Conservation (phyloP, 2,113 vertebrate genomes). For the Trochalopteron elliotii region DNA sequence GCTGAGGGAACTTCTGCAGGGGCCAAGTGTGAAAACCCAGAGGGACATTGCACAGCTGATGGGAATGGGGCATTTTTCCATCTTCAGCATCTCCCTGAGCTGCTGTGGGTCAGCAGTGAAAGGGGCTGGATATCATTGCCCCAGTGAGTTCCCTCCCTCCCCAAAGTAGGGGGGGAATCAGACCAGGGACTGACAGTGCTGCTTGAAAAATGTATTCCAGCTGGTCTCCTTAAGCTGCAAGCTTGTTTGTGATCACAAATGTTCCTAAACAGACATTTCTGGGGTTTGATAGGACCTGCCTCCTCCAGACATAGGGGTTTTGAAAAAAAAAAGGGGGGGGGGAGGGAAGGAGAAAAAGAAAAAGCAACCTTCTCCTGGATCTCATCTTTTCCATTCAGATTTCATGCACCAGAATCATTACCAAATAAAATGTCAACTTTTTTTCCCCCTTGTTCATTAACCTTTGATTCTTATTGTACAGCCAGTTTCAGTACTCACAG, state of each 20-base stretch:
- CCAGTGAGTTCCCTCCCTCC: background rate
- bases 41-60: background rate
- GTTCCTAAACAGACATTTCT: background rate
- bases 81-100: accelerated
- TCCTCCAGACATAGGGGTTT: background rate
- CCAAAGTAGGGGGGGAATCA: background rate
- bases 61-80: background rate
- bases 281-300: background rate
- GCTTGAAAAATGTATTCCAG: conserved; percentile 14
- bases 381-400: background rate
- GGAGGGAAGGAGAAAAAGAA: background rate
- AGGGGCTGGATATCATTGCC: background rate
- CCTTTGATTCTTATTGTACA: conserved; percentile 61
- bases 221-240: background rate
- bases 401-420: conserved; percentile 24
- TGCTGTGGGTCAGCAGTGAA: background rate
- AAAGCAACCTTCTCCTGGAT: background rate
- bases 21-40: background rate
- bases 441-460: conserved; percentile 53
- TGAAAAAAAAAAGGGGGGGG: background rate
- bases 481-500: conserved; percentile 31
- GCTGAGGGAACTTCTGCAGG: background rate
- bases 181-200: background rate
- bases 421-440: conserved; percentile 61
- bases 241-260: background rate